Evolutionary conservation across 1,140 invertebrate genomes (phyloP).

Genomic region (Zelostemma sp.): DNA sequence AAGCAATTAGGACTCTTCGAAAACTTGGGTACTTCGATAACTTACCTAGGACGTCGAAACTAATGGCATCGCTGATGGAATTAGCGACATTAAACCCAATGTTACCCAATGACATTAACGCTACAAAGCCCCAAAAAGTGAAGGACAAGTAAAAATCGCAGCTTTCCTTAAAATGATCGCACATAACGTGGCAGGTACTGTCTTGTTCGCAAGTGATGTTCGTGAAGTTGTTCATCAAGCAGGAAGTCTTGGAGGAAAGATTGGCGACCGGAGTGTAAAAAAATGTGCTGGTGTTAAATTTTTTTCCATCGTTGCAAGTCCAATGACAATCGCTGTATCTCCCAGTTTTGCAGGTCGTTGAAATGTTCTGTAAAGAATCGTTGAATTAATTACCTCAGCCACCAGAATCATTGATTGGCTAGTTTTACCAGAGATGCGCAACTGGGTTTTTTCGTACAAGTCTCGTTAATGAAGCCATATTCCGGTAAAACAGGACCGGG

Average conservation of each 20-base stretch:
- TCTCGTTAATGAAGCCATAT: conserved; percentile 49
- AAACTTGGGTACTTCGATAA: not conserved
- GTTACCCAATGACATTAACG: conserved; percentile 78
- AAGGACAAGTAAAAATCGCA: conserved; percentile 70
- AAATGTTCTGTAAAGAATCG: conserved; percentile 23
- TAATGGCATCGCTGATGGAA: conserved; percentile 83
- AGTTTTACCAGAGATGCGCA: conserved; percentile 57
- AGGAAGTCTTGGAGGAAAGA: conserved; percentile 50
- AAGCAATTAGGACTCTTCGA: no score
- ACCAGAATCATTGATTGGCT: no score
- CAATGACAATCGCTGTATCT: conserved; percentile 44
- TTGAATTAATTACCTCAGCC: no score
- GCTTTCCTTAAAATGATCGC: conserved; percentile 41
- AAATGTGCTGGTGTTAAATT: conserved; percentile 36
- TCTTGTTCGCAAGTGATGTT: conserved; percentile 15
- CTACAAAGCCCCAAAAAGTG: conserved; percentile 80
- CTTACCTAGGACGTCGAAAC: conserved; percentile 83
- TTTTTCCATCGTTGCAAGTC: conserved; percentile 35
- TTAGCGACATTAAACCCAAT: conserved; percentile 84
- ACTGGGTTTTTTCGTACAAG: conserved; percentile 44
- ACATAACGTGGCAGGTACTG: conserved; percentile 37
- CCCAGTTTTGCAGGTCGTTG: not conserved
- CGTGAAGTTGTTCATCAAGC: conserved; percentile 28
- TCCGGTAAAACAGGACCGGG: conserved; percentile 50
- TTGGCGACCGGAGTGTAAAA: conserved; percentile 26